Base-by-base conservation (phyloP, 2,113 vertebrate genomes). In the Melanotaenia duboulayi region DNA sequence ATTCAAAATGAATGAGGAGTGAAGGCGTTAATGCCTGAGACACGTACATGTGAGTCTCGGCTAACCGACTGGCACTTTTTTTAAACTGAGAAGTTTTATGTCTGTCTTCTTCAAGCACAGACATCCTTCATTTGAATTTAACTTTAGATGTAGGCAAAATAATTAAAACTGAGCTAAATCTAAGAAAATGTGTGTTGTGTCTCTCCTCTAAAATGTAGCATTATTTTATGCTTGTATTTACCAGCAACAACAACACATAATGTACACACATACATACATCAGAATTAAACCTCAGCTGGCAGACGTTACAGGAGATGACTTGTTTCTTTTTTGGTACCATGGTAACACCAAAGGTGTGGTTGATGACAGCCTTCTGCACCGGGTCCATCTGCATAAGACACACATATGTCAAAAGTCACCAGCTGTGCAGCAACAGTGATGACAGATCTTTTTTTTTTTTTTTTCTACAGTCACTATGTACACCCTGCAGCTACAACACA, bases 291-390 rank as follows among this genome's bases (percentile, higher is more conserved):
- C 96, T 96, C 84, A 99, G 94, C 84, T 97, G 97, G 91, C 98
- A 99, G 84, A 98, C 95, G 60, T 95, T 96, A 90, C 98, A 99
- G 70, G 96, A 96, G 90, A 99, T 97, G 0, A 98, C 93, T 93
- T 97, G 97, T 68, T 97, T 99, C 94, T 97, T 99, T 93, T 95
- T 98, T 63, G 95, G 95, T 68, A 95, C 95, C 92, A 97, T 92
- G 65, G 96, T 96, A 48, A 99, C 96, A 55, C 97, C 98, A 91
- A 99, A 99, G 0, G 98, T 99, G 92, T 99, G 98, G 91, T 98
- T 99, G 92, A 99, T 98, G 51, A 99, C 96, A 22, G 98, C 98
- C 89, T 99, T 99, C 93, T 99, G 97, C 85, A 99, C 97, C 22
- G 98, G 98, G 93, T 99, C 98, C 97, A 99, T 99, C 97, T 99